Evolutionary conservation across 2,797 vertebrate genomes (phyloP), one percentile per base, ranked within the genome.

Genomic region (Bovichtus diacanthus): DNA sequence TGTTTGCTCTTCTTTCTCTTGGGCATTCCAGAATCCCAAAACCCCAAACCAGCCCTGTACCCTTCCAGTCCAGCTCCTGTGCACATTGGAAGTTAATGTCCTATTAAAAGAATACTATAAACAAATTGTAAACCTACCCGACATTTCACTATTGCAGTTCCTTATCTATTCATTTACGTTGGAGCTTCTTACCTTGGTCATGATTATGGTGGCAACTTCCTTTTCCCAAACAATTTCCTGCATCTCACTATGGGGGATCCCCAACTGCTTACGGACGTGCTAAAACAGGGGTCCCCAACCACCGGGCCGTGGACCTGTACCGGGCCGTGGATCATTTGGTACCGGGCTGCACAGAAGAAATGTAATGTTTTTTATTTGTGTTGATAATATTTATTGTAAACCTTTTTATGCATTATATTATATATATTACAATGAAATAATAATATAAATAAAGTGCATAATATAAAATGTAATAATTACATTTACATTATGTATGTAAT

Each of bases 61-160:
- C 16, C 58, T 36, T 46, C 23, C 19, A 27, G 9, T 65, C 29
- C 19, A 50, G 43, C 38, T 71, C 36, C 9, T 70, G 51, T 31
- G 6, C 0, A 53, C 46, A 53, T 9, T 46, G 2, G 11, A 63
- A 23, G 15, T 36, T 18, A 18, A 13, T 18, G 15, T 54, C n/a
- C 18, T 54, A 6, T 70, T 34, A 77, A 23, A 64, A 70, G 6
- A 62, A 12, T 25, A 27, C 47, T 66, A 21, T 13, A 54, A 55
- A 72, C 38, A 66, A 8, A 25, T 13, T 16, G 27, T 41, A 46
- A 49, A 41, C 19, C 7, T 8, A 31, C 3, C 38, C 61, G 27
- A 43, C 15, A 53, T 50, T 29, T 63, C 12, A 12, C 50, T 15
- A 43, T 3, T 23, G 13, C 25, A 27, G 11, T 44, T 27, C 29